These are phyloP conservation scores for Cancer borealis DNA, from an alignment of 2,888 invertebrate species.

Conservation along the genomic window DNA sequence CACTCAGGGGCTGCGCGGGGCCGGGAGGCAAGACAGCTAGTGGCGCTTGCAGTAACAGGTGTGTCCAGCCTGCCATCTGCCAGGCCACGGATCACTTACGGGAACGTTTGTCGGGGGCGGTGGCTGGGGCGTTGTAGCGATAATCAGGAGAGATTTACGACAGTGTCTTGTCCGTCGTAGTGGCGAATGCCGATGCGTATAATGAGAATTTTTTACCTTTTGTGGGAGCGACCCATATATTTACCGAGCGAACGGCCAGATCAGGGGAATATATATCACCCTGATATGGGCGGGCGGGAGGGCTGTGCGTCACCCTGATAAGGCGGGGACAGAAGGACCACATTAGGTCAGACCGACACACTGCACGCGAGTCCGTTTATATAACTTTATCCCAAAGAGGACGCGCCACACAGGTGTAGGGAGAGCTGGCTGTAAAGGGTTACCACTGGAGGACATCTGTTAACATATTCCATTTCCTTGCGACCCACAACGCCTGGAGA, in stretches of 20 bases:
- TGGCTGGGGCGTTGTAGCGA: slow-evolving; percentile 41
- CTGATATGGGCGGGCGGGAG: slow-evolving; percentile 11
- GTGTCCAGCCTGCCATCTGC: slow-evolving; percentile 40
- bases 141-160: slow-evolving; percentile 46
- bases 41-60: neutral
- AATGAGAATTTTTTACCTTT: slow-evolving; percentile 20
- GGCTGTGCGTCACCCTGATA: slow-evolving; percentile 11
- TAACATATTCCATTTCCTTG: neutral
- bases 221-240: neutral
- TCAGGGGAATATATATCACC: slow-evolving; percentile 12
- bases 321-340: neutral
- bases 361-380: neutral
- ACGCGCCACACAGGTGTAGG: neutral
- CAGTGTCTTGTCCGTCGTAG: slow-evolving; percentile 45
- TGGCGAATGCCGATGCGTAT: slow-evolving; percentile 25
- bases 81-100: slow-evolving; percentile 39
- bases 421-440: neutral
- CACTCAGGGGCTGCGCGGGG: neutral
- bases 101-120: slow-evolving; percentile 46
- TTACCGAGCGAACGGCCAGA: slow-evolving; percentile 11
- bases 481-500: neutral
- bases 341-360: slow-evolving; percentile 20
- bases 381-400: slow-evolving; percentile 1
- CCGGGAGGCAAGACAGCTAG: neutral
- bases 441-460: neutral